Conservation (phyloP, 35 echinoderm and acorn worm species). For the Holothuria glaberrima region DNA sequence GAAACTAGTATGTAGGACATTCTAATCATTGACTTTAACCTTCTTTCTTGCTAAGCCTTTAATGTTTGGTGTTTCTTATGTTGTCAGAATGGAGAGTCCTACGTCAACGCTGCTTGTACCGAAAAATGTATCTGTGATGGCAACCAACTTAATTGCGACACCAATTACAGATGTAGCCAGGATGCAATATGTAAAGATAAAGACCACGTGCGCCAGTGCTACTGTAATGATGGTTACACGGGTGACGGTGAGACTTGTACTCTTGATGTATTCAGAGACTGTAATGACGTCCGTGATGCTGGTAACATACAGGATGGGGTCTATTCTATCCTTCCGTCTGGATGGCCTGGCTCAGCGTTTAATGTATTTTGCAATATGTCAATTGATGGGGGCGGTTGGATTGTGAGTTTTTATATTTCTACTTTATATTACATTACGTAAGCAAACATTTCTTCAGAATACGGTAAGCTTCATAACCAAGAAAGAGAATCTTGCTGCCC, state of each 20-base stretch:
- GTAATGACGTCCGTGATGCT: background rate
- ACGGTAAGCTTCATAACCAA: no score
- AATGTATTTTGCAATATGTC: background rate
- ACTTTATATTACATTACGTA: background rate
- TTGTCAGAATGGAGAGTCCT: background rate
- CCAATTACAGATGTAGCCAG: background rate
- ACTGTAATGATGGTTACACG: constrained; percentile 39
- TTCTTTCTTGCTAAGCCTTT: no score
- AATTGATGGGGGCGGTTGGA: background rate
- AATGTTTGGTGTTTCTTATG: no score
- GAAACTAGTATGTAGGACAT: no score
- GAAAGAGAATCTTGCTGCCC: no score
- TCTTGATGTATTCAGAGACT: background rate
- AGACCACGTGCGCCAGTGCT: constrained; percentile 28
- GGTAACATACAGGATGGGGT: background rate
- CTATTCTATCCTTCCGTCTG: background rate
- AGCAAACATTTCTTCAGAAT: no score
- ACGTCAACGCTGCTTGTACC: background rate
- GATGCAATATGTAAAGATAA: constrained; percentile 16
- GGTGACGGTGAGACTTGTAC: constrained; percentile 52
- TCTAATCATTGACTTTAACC: no score
- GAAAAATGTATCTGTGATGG: background rate
- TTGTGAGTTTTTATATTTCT: background rate
- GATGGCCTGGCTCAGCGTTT: background rate
- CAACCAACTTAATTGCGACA: background rate